These are phyloP conservation scores for Galeopterus variegatus DNA, from an alignment of 2,113 vertebrate species.

Conservation along the genomic window DNA sequence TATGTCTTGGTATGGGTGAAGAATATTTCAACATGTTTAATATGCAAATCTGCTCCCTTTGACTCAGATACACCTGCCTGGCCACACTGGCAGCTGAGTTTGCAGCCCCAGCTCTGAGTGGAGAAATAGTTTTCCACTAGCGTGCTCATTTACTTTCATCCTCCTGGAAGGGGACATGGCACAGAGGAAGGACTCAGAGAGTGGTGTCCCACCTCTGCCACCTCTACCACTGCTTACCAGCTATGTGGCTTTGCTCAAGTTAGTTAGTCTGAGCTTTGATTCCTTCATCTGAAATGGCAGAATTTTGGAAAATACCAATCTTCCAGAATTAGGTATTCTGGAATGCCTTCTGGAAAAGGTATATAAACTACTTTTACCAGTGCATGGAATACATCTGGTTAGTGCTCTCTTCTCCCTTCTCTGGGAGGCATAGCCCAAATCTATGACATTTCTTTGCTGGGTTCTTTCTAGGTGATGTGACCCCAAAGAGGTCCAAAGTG, in stretches of 20 bases:
- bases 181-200: not conserved
- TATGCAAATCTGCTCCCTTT: not conserved
- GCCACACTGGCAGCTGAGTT: not conserved
- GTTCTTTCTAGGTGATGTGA: constrained; percentile 62
- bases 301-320: not conserved
- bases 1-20: not conserved
- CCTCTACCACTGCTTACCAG: not conserved
- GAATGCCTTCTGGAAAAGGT: not conserved
- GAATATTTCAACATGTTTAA: not conserved
- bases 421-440: not conserved
- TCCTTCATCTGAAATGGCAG: not conserved
- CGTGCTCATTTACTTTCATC: not conserved
- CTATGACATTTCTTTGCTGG: not conserved
- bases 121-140: not conserved
- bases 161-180: not conserved
- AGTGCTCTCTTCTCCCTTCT: too few species aligned
- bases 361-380: too few species aligned
- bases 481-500: constrained; percentile 86
- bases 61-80: not conserved
- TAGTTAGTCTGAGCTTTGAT: not conserved
- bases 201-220: not conserved
- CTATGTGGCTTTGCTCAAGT: not conserved
- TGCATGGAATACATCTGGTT: accelerated
- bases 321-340: not conserved
- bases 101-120: not conserved